phyloP scores from a whole-genome alignment of 30 jellyfish, hydroid and myxozoan genomes.

The Pseudorhiza aurosa region DNA sequence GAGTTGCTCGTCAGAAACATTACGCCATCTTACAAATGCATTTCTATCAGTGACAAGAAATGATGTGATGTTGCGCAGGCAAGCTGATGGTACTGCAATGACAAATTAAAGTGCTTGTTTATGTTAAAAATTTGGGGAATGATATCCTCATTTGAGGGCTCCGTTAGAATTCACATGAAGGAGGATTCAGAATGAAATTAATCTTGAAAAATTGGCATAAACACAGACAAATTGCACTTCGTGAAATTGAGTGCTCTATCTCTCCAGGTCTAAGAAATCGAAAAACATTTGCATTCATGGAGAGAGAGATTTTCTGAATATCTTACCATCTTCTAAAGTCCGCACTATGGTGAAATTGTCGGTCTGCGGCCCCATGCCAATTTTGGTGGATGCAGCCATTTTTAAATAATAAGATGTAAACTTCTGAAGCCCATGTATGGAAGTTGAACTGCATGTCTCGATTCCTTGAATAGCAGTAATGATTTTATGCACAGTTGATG shows the following conservation, averaged over 20 bases:
- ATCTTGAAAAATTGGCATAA: no score
- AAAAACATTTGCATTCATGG: no score
- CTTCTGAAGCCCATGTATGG: background rate
- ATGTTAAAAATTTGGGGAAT: no score
- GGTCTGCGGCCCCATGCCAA: conserved; percentile 23
- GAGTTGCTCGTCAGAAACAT: background rate
- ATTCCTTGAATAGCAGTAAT: background rate
- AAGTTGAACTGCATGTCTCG: background rate
- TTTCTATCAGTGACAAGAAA: background rate
- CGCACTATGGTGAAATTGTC: background rate
- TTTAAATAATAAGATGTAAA: background rate
- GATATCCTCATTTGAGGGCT: no score
- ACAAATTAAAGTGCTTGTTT: no score
- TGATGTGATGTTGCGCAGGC: background rate
- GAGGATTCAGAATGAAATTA: no score
- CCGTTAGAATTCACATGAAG: no score
- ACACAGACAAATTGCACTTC: no score
- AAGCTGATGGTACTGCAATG: conserved; percentile 15
- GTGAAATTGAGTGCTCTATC: no score
- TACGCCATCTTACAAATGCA: background rate
- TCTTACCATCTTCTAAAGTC: conserved; percentile 19
- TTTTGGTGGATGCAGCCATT: conserved; percentile 10
- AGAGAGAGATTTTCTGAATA: background rate
- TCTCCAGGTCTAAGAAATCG: no score
- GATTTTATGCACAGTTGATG: background rate